Evolutionary conservation across 2,888 invertebrate genomes (phyloP), one percentile per base, ranked within the genome.

Genomic region (Cantharis flavilabris): DNA sequence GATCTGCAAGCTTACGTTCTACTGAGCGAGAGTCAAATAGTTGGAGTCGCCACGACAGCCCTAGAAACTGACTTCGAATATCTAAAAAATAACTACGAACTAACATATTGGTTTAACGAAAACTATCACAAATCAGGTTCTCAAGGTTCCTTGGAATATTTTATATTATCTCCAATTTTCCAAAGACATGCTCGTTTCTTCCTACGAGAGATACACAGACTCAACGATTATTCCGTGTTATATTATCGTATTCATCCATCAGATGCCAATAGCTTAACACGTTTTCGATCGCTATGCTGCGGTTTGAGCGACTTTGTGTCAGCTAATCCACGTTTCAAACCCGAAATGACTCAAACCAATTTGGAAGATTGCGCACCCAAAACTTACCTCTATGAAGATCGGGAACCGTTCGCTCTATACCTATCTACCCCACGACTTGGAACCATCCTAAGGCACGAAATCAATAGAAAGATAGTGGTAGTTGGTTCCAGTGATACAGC

Each of bases 401-500:
- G 82, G 69, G 82, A 83, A 49, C 85, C 86, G 0, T 86, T 90
- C 79, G 90, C 93, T 0, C 85, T 94, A 1, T 93, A 91, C 87
- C 82, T 90, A 2, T 86, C 91, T 65, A 92, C 91, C 65, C 86
- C 90, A 1, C 89, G 90, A 0, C 82, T 91, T 69, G 88, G 91
- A 3, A 89, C 90, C 81, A 80, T 90, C 14, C 88, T 90, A 0
- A 90, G 90, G 62, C 74, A 83, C 16, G 89, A 89, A 62, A 88
- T 93, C 9, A 93, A 93, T 80, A 89, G 88, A 13, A 90, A 90
- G 82, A 91, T 94, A 63, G 91, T 94, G 0, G 90, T 94, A 0
- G 90, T 94, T 0, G 93, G 94, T 0, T 91, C 92, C 1, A 93
- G 94, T 75, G 89, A 91, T 18, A 92, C 92, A 0, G 92, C 92